Evolutionary conservation across 1,140 invertebrate genomes (phyloP), one percentile per base, ranked within the genome.

Genomic region (Sesamia nonagrioides): DNA sequence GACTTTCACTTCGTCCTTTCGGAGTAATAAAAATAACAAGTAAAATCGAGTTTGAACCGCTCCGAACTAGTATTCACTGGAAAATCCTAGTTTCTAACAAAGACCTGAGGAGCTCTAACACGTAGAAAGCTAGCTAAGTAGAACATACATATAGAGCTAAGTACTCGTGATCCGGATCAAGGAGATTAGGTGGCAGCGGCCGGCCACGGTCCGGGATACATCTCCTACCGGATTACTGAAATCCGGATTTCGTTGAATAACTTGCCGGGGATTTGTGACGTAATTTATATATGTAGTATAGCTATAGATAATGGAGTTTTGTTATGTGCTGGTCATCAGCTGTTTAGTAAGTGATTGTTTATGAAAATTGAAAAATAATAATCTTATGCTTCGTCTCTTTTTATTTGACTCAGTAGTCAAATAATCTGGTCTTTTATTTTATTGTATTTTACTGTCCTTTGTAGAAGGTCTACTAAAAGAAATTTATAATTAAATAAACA

Each of bases 161-260:
- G 87, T 82, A 88, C 82, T 85, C 69, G 79, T 83, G 80, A 86
- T 86, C 88, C 89, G 89, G 90, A 92, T 92, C 80, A 89, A 82
- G 48, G 74, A 83, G 91, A 91, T 92, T 90, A 92, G 89, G 88
- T 78, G 84, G 80, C 85, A 80, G 86, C 86, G 87, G 87, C 88
- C 88, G 88, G 87, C 89, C 89, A 89, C 84, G 78, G 86, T 71
- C 85, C 87, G 87, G 85, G 86, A 89, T 88, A 91, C 88, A 89
- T 91, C 90, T 90, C 87, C 85, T 78, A 86, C 84, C 82, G 85
- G 91, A 91, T 91, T 92, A 92, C 86, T 82, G 76, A 56, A 82
- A 92, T 89, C 88, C 91, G 90, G 88, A 91, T 92, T 91, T 91
- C 86, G 87, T 89, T 87, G 89, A 92, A 92, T 90, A 91, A 90